Evolutionary conservation across 2,113 vertebrate species (phyloP), one percentile per base, ranked within the genome.

Genomic region (Corythaixoides concolor): DNA sequence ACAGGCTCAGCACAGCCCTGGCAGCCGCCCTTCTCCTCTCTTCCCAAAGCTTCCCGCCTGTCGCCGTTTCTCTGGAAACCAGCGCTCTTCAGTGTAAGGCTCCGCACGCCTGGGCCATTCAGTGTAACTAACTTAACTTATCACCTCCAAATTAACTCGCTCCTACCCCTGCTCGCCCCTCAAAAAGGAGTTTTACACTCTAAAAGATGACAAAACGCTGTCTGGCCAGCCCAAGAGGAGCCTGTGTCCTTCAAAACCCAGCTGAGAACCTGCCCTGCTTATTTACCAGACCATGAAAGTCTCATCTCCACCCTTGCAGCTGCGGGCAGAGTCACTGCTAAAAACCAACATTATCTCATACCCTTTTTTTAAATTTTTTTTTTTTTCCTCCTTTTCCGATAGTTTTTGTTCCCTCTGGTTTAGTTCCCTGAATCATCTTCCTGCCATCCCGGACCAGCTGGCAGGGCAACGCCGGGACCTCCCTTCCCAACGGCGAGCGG

Each of bases 361-460:
- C 32, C 22, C 37, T 2, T 13, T 66, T 47, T 72, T 47, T n/a
- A n/a, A n/a, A n/a, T n/a, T n/a, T 69, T 41, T 23, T 5, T 39
- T 39, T 39, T 43, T 43, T 12, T 15, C 12, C 41, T 9, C 32
- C 39, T 24, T 68, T 49, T 68, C 49, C 6, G 43, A 15, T 4
- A 43, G 11, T 23, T 83, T 62, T 58, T 8, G 3, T 18, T 88
- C 37, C 37, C 39, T 53, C 60, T 24, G 33, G 59, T 73, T 93
- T 45, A 63, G 33, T 55, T 94, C 64, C 85, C 60, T 89, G 76
- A 89, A 84, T 93, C 90, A 91, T n/a, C 68, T 84, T 80, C 88
- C 90, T 94, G 82, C 90, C 79, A 55, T 8, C 56, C 73, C 92
- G 19, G 63, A 53, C 39, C 45, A 49, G 79, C 62, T 66, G 30